Base-by-base conservation (phyloP, 37 sponge, comb jelly and placozoan species). In the Aphrocallistes beatrix region DNA sequence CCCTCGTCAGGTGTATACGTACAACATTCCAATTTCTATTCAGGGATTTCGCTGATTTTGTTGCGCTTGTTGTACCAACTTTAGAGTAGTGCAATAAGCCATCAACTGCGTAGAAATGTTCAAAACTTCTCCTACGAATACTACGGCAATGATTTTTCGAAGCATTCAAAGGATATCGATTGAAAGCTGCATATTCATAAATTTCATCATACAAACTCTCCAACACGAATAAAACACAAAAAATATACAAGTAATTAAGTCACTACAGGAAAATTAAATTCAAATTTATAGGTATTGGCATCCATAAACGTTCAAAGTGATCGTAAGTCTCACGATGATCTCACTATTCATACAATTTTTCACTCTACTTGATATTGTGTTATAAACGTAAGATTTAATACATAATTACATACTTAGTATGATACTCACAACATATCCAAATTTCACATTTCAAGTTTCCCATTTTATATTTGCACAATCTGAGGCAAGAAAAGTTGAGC, bases 131-230 rank as follows among this genome's bases (percentile, higher is more conserved):
- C 23, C 85, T 21, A 30, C 85, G 50, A 28, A 85, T 36, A n/a
- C 9, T 36, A 30, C 85, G 60, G n/a, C 36, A 38, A 28, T 85
- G 60, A 37, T 85, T 51, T 51, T 85, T 85, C 19, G 85, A 85
- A 51, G 37, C 49, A 36, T 25, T 51, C 19, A 38, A 36, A 6
- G 85, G 85, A 49, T 84, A 84, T 1, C 38, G 83, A 36, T 1
- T 36, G 16, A 83, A 83, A 1, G 83, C 38, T 1, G 32, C 39
- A 37, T 28, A 83, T 25, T 83, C 40, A 39, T 83, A 38, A 37
- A 83, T 0, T 1, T 83, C 83, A 38, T 39, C 40, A n/a, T 83
- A 83, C 0, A 6, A 0, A 25, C 0, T 83, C 39, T 87, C 88
- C 10, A 88, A 37, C 45, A 85, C 23, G 1, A 38, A 83, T 50